Base-by-base conservation (phyloP, 2,888 invertebrate genomes). In the Cerastoderma edule region DNA sequence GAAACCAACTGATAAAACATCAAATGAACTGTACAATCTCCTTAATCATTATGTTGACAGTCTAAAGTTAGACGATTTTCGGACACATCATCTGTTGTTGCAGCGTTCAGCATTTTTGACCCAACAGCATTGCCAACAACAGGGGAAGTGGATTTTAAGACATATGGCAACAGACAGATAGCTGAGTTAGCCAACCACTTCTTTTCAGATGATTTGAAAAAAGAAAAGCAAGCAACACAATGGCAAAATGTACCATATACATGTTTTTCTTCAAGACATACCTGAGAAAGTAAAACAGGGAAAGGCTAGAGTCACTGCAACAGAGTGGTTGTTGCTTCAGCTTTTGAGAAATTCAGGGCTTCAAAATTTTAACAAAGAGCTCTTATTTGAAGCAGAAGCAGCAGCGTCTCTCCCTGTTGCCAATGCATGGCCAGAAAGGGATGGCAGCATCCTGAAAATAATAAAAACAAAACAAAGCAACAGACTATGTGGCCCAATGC, bases 351-450 rank as follows among this genome's bases (percentile, higher is more conserved):
- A 54, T 5, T 0, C 54, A 5, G 54, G 28, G n/a, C 32, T 65
- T 3, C 35, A 48, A 19, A 46, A 54, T 19, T 27, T 75, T n/a
- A 57, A 64, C 44, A 67, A 74, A 13, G 24, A 46, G 0, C 13
- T 78, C 1, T 22, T 33, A 1, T 64, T 28, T 24, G 16, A 78
- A 5, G 72, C 74, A 33, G 80, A 78, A 32, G 72, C 71, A 22
- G 69, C 68, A 46, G 57, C 69, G 0, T 75, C 75, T 46, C 28
- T 80, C 2, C 78, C 80, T 19, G 75, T 78, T 0, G 71, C 75
- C 4, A 83, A 83, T 75, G 80, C 83, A 5, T 83, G 83, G 80
- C 78, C 83, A 56, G 78, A 83, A 28, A 78, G 80, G 67, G 83
- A 75, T 8, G 75, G 73, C 16, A 80, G 79, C 71, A 56, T 74